A percentile compares a stretch with the other conserved stretches of the same genome.
Evolutionary conservation across 2,797 vertebrate species (phyloP).

Genomic region (Oryzias dopingdopingensis): DNA sequence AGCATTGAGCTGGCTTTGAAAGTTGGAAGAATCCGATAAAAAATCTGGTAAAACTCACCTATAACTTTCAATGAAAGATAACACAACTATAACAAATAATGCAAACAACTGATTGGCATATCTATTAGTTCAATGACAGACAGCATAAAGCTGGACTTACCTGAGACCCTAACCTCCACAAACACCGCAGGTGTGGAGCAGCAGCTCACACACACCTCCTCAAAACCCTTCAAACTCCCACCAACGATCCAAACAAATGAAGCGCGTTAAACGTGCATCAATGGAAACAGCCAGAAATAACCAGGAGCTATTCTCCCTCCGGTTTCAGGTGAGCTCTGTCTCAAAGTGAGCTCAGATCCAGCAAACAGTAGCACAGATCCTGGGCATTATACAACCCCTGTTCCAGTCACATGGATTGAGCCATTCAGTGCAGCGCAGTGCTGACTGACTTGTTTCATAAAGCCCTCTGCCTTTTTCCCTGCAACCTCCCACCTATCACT

Average conservation of each 20-base stretch:
- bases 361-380: constrained; percentile 62
- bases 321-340: constrained; percentile 23
- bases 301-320: background rate
- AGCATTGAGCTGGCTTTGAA: no score
- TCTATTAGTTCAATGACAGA: background rate
- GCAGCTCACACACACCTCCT: background rate
- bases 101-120: no score
- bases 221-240: background rate
- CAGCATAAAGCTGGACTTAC: constrained; percentile 1
- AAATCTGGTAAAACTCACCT: no score
- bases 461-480: constrained; percentile 41
- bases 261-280: background rate
- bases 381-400: constrained; percentile 65
- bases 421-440: constrained; percentile 29
- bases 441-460: constrained; percentile 55
- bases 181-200: background rate
- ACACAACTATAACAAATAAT: background rate
- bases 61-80: no score
- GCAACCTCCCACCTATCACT: background rate
- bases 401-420: constrained; percentile 65
- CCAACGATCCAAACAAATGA: no score
- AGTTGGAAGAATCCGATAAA: no score
- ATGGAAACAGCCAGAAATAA: no score
- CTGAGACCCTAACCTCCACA: background rate
- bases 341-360: constrained; percentile 30